phyloP scores from a whole-genome alignment of 1,140 invertebrate genomes.

The Drosophila ironensis region DNA sequence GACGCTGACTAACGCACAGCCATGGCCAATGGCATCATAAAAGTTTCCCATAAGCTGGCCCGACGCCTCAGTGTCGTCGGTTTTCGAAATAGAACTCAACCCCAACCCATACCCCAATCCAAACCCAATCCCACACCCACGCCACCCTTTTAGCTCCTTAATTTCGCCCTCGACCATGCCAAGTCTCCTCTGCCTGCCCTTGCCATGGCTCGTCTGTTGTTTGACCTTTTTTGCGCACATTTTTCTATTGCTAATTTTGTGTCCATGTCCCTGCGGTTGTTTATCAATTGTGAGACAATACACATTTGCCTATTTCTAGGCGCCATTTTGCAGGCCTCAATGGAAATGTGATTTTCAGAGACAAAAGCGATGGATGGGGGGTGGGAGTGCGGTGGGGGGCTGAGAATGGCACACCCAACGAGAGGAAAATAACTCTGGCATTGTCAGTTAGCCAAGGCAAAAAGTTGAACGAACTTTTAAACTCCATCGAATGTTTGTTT shows the following conservation, averaged over 20 bases:
- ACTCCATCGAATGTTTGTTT: conserved; percentile 49
- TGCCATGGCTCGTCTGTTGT: no score
- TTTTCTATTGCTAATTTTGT: conserved; percentile 59
- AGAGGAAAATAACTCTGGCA: conserved; percentile 26
- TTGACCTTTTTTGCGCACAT: conserved; percentile 56
- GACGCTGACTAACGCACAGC: conserved; percentile 29
- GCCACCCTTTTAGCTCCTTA: conserved; percentile 22
- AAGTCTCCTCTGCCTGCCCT: no score
- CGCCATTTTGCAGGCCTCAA: conserved; percentile 39
- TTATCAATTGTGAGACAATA: conserved; percentile 47
- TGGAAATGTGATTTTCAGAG: conserved; percentile 13
- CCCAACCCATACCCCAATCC: no score
- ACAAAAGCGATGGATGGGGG: no score
- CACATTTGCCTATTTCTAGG: conserved; percentile 25
- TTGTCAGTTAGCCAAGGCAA: conserved; percentile 26
- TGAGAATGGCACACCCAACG: conserved; percentile 1
- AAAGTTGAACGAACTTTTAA: conserved; percentile 45
- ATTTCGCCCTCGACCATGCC: conserved; percentile 23
- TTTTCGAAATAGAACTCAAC: conserved; percentile 7
- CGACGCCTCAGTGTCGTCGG: conserved; percentile 35
- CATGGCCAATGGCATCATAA: conserved; percentile 75
- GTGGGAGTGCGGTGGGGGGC: background rate
- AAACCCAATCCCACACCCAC: no score
- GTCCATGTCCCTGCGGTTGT: conserved; percentile 5
- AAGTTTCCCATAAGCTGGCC: conserved; percentile 34